Conservation (phyloP, 1,140 invertebrate genomes). For the Choristoneura fumiferana region DNA sequence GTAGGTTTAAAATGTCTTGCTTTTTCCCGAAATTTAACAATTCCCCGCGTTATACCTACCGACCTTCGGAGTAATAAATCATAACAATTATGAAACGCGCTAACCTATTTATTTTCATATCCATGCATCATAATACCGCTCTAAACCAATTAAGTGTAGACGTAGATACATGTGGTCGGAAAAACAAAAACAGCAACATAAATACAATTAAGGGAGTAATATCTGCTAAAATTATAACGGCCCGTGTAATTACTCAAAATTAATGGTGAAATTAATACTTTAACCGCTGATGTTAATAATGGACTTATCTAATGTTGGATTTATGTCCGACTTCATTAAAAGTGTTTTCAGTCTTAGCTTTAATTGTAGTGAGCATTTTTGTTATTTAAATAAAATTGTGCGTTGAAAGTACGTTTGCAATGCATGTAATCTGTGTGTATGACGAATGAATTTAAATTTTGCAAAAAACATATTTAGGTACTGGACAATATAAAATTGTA, state of each 20-base stretch:
- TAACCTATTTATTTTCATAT: slow-evolving; percentile 52
- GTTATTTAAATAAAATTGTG: too few species aligned
- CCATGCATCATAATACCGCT: slow-evolving; percentile 62
- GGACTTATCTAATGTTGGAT: slow-evolving; percentile 41
- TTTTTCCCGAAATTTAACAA: neutral
- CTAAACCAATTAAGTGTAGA: slow-evolving; percentile 60
- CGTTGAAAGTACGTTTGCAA: too few species aligned
- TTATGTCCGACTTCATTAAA: slow-evolving; percentile 14
- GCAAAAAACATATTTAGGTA: too few species aligned
- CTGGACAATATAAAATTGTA: neutral
- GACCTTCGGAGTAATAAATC: slow-evolving; percentile 23
- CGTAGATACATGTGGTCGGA: slow-evolving; percentile 51
- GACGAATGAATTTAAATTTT: neutral
- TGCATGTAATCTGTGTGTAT: neutral
- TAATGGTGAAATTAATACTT: slow-evolving; percentile 77
- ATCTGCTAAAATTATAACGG: slow-evolving; percentile 59
- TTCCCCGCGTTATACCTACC: neutral
- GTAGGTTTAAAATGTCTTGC: neutral
- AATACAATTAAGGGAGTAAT: slow-evolving; percentile 69
- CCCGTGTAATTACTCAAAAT: slow-evolving; percentile 69
- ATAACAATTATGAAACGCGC: slow-evolving; percentile 29
- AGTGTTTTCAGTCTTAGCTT: slow-evolving; percentile 16
- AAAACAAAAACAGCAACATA: slow-evolving; percentile 57
- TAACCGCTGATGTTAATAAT: slow-evolving; percentile 69
- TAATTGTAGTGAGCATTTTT: slow-evolving; percentile 14